Conservation (phyloP, 2,888 invertebrate genomes). For the Helicoverpa assulta region DNA sequence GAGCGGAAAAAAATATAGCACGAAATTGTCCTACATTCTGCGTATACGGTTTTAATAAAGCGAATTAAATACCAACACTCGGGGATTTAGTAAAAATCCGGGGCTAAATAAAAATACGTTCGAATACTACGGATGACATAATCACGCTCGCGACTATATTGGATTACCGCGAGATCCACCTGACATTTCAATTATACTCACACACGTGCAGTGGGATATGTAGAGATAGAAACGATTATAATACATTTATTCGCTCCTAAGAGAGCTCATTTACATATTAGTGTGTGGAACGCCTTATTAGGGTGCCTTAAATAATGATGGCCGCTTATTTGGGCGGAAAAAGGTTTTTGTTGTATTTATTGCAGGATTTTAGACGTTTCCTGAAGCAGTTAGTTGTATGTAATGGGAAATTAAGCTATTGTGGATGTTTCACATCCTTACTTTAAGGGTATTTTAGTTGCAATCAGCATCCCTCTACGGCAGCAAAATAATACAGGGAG, state of each 20-base stretch:
- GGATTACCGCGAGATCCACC: constrained; percentile 62
- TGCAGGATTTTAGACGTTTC: constrained; percentile 13
- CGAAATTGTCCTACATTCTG: neutral
- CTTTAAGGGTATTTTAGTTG: too few relatives aligned
- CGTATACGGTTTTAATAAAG: constrained; percentile 30
- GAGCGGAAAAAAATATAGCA: neutral
- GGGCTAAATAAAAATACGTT: constrained; percentile 45
- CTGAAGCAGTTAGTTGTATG: neutral
- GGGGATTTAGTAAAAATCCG: constrained; percentile 19
- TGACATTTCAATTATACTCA: constrained; percentile 66
- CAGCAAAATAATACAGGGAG: too few relatives aligned
- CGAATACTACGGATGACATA: constrained; percentile 37
- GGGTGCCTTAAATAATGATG: constrained; percentile 29
- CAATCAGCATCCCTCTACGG: too few relatives aligned
- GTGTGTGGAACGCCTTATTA: constrained; percentile 36
- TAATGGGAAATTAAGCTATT: too few relatives aligned
- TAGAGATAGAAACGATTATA: constrained; percentile 54
- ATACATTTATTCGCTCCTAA: constrained; percentile 46
- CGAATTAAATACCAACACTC: constrained; percentile 43
- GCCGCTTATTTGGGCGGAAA: constrained; percentile 35
- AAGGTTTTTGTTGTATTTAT: constrained; percentile 44
- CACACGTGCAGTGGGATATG: constrained; percentile 42
- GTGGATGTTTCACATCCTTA: too few relatives aligned
- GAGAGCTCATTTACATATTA: constrained; percentile 45
- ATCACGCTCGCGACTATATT: constrained; percentile 62